Evolutionary conservation across 1,140 invertebrate genomes (phyloP).

Genomic region (Polypedilum pembai): DNA sequence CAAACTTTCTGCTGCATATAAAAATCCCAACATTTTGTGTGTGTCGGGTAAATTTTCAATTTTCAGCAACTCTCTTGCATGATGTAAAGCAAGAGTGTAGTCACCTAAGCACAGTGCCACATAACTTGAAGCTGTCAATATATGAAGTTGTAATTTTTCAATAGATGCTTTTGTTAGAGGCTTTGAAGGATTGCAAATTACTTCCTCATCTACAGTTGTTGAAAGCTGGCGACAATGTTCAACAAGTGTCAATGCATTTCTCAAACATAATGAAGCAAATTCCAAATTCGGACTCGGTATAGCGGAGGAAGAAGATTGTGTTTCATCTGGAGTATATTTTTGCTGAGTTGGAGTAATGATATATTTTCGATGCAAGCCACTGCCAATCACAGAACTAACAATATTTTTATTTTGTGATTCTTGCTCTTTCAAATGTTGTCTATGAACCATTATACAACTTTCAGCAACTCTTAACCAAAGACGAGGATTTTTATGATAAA

Average conservation of each 20-base stretch:
- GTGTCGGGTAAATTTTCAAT: conserved; percentile 40
- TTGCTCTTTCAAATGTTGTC: conserved; percentile 51
- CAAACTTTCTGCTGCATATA: conserved; percentile 85
- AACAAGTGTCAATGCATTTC: conserved; percentile 66
- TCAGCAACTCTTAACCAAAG: conserved; percentile 90
- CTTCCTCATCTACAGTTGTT: conserved; percentile 35
- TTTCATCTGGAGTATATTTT: conserved; percentile 48
- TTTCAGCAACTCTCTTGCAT: conserved; percentile 47
- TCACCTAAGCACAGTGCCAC: conserved; percentile 78
- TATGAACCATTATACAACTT: conserved; percentile 72
- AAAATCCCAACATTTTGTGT: conserved; percentile 68
- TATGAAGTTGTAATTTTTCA: conserved; percentile 54
- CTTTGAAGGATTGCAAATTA: conserved; percentile 41
- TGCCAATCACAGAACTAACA: conserved; percentile 55
- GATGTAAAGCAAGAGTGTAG: conserved; percentile 68
- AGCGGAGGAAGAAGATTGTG: conserved; percentile 66
- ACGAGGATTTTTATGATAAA: conserved; percentile 78
- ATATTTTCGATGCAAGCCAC: conserved; percentile 57
- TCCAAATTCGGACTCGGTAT: conserved; percentile 82
- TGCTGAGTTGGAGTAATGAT: conserved; percentile 51
- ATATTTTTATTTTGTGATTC: conserved; percentile 50
- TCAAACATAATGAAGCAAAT: conserved; percentile 79
- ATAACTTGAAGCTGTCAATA: conserved; percentile 73
- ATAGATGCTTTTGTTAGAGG: conserved; percentile 41
- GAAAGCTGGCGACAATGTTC: conserved; percentile 18